Conservation (phyloP, 1,140 invertebrate genomes). For the Portunus trituberculatus region DNA sequence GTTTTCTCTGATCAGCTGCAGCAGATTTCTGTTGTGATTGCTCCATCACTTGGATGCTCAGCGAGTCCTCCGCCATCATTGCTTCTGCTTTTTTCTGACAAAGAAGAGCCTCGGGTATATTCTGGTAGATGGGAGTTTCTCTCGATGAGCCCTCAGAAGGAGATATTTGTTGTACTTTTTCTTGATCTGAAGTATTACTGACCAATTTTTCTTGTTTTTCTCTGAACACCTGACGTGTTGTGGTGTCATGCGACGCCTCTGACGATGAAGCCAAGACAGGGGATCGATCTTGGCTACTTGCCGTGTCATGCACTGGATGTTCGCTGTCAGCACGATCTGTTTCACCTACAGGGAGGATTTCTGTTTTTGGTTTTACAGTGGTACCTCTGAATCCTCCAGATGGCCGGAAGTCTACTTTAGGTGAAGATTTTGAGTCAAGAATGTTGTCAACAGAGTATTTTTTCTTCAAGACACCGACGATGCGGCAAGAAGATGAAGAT, state of each 20-base stretch:
- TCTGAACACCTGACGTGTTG: not conserved
- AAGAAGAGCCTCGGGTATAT: constrained; percentile 48
- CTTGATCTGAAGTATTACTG: not conserved
- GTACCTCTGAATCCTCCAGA: not conserved
- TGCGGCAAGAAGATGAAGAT: constrained; percentile 52
- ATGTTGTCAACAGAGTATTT: constrained; percentile 60
- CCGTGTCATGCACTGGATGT: not conserved
- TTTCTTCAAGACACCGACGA: constrained; percentile 69
- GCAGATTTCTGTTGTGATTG: not conserved
- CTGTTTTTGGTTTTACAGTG: not conserved
- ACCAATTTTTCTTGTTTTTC: not conserved
- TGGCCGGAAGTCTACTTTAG: not conserved
- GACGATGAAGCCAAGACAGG: not conserved
- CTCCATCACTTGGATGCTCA: not conserved
- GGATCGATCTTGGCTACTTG: not conserved
- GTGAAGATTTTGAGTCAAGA: constrained; percentile 26
- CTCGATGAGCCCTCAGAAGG: not conserved
- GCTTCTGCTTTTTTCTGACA: not conserved
- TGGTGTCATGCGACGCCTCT: not conserved
- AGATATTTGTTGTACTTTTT: not conserved
- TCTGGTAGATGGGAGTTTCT: constrained; percentile 66
- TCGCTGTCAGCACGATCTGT: not conserved
- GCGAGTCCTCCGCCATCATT: not conserved
- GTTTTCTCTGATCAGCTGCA: constrained; percentile 30
- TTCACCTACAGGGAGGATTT: not conserved